Percentiles rank a stretch among this genome's conserved stretches.
Conservation (phyloP, 2,888 invertebrate genomes). For the Cinara cedri region DNA sequence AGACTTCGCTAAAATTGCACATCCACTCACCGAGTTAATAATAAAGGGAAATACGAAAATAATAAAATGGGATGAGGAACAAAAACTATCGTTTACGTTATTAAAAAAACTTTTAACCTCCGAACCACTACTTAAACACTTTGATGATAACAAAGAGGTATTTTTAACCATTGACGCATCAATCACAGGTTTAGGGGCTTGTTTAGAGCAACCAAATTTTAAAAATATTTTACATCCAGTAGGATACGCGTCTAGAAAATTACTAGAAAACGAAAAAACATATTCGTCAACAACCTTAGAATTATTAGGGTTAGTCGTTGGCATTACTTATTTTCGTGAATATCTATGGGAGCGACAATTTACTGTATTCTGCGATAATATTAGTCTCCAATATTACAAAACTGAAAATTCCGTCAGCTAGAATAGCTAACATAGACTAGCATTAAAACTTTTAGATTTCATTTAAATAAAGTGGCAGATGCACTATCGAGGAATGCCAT, state of each 20-base stretch:
- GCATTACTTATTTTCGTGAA: slow-evolving; percentile 25
- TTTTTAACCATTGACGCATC: slow-evolving; percentile 21
- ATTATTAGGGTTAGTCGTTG: slow-evolving; percentile 28
- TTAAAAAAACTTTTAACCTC: slow-evolving; percentile 22
- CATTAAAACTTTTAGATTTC: slow-evolving; percentile 39
- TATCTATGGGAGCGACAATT: slow-evolving; percentile 32
- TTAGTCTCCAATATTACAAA: slow-evolving; percentile 7
- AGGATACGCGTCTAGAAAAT: slow-evolving; percentile 34
- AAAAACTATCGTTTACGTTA: slow-evolving; percentile 5
- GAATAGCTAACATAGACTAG: slow-evolving; percentile 13
- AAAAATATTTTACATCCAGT: slow-evolving; percentile 48
- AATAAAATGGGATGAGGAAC: slow-evolving; percentile 4
- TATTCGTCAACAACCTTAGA: slow-evolving; percentile 48
- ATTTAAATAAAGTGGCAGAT: slow-evolving; percentile 29
- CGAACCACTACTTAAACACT: slow-evolving; percentile 26
- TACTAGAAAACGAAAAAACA: slow-evolving; percentile 12
- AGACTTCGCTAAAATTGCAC: slow-evolving; percentile 33
- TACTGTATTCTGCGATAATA: slow-evolving; percentile 35
- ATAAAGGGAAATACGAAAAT: background rate
- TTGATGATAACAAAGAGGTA: slow-evolving; percentile 34
- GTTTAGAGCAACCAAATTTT: slow-evolving; percentile 27
- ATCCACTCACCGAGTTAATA: slow-evolving; percentile 23
- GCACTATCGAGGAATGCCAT: background rate
- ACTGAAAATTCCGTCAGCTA: slow-evolving; percentile 19
- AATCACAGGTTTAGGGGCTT: slow-evolving; percentile 19